Evolutionary conservation across 2,888 invertebrate species (phyloP), one percentile per base, ranked within the genome.

Genomic region (Ischnura elegans): DNA sequence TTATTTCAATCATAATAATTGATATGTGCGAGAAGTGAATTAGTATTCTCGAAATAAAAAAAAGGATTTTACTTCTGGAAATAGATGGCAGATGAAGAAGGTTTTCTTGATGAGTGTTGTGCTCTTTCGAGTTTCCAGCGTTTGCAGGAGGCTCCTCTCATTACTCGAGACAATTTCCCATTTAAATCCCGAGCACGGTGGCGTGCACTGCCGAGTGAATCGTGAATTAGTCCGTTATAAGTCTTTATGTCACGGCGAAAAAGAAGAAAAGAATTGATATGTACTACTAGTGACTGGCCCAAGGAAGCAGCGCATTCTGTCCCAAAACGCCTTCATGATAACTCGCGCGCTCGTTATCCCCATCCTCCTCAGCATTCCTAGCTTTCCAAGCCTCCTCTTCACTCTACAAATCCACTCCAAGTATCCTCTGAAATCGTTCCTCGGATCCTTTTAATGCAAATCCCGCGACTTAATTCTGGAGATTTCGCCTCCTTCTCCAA

Each of bases 261-360:
- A 76, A 76, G 76, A 76, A 76, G 76, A 36, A 76, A 76, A 76
- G 29, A 76, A 76, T 76, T 76, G 76, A 76, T 76, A 13, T n/a
- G n/a, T n/a, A n/a, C n/a, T n/a, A n/a, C 76, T 8, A 36, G 76
- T 2, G 36, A n/a, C 29, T 61, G 76, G 51, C 8, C 51, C 51
- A 6, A 1, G 19, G 51, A 13, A 19, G 19, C 16, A 8, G 5
- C 10, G 76, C 2, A 76, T 76, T 29, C 76, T 25, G 25, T 25
- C 76, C 29, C 76, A 10, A 29, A 76, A 5, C 76, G 36, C 76
- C 76, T 36, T 4, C 61, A 3, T 16, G 8, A 36, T 76, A 76
- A 76, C 36, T 76, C 76, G 76, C 76, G 76, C 76, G 25, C 36
- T 76, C 76, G 36, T 76, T 76, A 36, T 76, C 36, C 36, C 36